These are phyloP conservation scores for Colletes gigas DNA, from an alignment of 1,140 invertebrate genomes.

Conservation along the genomic window DNA sequence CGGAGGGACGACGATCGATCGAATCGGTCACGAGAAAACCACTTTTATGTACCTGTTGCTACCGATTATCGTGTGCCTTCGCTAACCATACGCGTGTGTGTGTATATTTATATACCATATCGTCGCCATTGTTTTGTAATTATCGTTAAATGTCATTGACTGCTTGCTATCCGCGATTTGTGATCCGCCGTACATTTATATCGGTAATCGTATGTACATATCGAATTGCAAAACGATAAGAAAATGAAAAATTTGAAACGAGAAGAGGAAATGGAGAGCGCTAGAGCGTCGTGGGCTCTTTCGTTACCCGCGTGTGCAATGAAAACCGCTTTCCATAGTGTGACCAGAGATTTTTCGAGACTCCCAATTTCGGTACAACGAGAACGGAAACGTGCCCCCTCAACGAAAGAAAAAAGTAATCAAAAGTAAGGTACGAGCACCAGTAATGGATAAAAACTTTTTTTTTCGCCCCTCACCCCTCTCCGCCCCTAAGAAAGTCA, in stretches of 20 bases:
- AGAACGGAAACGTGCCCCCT: too few relatives aligned
- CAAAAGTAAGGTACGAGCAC: too few relatives aligned
- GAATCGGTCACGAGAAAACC: slow-evolving; percentile 20
- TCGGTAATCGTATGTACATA: slow-evolving; percentile 58
- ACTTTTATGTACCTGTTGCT: slow-evolving; percentile 63
- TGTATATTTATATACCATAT: slow-evolving; percentile 52
- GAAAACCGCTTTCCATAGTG: background rate
- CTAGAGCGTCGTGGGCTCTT: background rate
- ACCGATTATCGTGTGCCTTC: slow-evolving; percentile 51
- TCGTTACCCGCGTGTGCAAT: background rate
- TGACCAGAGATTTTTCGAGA: background rate
- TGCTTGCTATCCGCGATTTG: slow-evolving; percentile 56
- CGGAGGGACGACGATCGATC: slow-evolving; percentile 27
- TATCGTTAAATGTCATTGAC: slow-evolving; percentile 63
- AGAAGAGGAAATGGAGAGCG: background rate
- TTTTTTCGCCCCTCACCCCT: too few relatives aligned
- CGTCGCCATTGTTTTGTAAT: slow-evolving; percentile 58
- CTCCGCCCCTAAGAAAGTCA: too few relatives aligned
- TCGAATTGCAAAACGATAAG: slow-evolving; percentile 30
- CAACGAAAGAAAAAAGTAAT: too few relatives aligned
- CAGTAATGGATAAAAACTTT: too few relatives aligned
- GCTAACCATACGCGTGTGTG: slow-evolving; percentile 30
- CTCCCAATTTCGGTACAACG: too few relatives aligned
- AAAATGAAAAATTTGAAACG: background rate
- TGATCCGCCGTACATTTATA: slow-evolving; percentile 39